These are phyloP conservation scores for Montipora capitata DNA, from an alignment of 92 coral and sea anemone genomes.

Conservation along the genomic window DNA sequence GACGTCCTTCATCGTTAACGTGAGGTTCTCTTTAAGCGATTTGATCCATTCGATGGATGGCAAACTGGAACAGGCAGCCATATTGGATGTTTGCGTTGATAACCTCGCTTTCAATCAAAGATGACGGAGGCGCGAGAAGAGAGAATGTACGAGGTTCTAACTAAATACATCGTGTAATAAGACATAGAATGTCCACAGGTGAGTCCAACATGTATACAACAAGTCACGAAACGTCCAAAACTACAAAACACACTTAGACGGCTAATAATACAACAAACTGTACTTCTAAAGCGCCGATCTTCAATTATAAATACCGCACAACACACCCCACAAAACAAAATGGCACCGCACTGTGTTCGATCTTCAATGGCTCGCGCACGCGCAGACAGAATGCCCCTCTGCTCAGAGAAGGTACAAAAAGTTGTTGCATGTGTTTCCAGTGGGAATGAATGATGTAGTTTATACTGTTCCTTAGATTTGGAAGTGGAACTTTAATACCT, in stretches of 20 bases:
- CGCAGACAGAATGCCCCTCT: no score
- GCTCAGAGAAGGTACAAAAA: slow-evolving; percentile 19
- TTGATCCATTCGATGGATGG: not conserved
- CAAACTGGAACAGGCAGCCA: slow-evolving; percentile 5
- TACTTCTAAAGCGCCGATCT: no score
- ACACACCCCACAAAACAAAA: no score
- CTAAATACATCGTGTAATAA: no score
- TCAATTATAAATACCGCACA: no score
- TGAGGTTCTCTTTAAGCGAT: not conserved
- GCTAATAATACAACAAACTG: no score
- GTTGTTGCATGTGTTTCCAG: slow-evolving; percentile 21
- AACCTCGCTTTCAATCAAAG: not conserved
- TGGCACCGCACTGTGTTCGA: no score
- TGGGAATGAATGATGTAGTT: slow-evolving; percentile 22
- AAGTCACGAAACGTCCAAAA: no score
- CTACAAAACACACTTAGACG: no score
- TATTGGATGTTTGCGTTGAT: not conserved
- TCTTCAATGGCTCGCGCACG: no score
- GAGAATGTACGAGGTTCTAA: slow-evolving; percentile 13
- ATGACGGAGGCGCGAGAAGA: slow-evolving; percentile 6
- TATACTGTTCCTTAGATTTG: slow-evolving; percentile 33
- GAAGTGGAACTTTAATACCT: slow-evolving; percentile 55
- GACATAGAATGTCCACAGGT: no score
- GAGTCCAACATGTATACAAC: no score
- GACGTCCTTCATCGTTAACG: slow-evolving; percentile 39